Evolutionary conservation across 2,113 vertebrate genomes (phyloP), one percentile per base, ranked within the genome.

Genomic region (Phrynosoma blainvillii): DNA sequence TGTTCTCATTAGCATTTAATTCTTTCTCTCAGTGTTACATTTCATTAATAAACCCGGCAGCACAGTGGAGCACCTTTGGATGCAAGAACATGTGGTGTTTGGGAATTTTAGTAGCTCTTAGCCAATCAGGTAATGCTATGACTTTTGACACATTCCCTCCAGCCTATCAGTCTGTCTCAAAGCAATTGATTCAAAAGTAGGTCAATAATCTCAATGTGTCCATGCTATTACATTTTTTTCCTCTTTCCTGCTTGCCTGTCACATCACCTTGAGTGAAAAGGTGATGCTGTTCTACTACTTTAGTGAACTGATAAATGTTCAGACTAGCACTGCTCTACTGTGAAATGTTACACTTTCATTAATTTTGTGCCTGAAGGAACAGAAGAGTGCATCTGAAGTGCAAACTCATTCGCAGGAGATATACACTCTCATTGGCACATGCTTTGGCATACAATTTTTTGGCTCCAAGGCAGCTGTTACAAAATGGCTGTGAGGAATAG

Each of bases 371-470:
- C 79, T 16, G 85, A 54, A 5, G 40, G 1, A 13, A 0, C 32
- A 84, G 2, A 86, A 42, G 13, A 76, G 74, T 18, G 68, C 0
- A 52, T 79, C 27, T 6, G 88, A 65, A 47, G 30, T 0, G 0
- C 42, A 1, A 32, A 5, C 2, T 8, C 73, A 47, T 42, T n/a
- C 75, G 0, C 0, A 9, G 0, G 32, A 68, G 0, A 23, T 52
- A 3, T 32, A n/a, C 27, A 0, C 40, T 42, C 54, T 27, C 25
- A 75, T 18, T 62, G 73, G 73, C 32, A 54, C 20, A 42, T 2
- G 9, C n/a, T 54, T 79, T 20, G 52, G 78, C 18, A 76, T 16
- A 47, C 18, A 4, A 25, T 65, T 81, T 40, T 81, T 74, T 54
- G 11, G 4, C 2, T 20, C 47, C 8, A 52, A 52, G 5, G 1